These are phyloP conservation scores for Oreochromis grahami DNA, from an alignment of 2,797 vertebrate species.

Conservation along the genomic window DNA sequence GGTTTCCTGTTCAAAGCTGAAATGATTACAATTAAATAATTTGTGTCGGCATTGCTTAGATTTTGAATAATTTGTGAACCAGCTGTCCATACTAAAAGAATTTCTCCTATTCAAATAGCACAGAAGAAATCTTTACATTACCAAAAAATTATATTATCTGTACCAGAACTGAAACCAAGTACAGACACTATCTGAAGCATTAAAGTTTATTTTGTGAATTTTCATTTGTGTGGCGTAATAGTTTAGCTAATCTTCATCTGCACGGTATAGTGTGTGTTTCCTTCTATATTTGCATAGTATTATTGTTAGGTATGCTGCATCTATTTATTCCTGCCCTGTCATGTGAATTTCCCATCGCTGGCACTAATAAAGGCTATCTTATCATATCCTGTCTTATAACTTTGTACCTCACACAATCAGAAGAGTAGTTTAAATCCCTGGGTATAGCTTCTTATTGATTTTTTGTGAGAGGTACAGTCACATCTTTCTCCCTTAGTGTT, in stretches of 20 bases:
- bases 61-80: not conserved
- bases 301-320: not conserved
- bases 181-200: not conserved
- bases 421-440: not conserved
- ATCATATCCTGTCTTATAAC: not conserved
- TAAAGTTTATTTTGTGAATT: not conserved
- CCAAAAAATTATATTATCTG: accelerated
- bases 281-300: not conserved
- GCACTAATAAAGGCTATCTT: not conserved
- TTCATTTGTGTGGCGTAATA: not conserved
- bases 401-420: not conserved
- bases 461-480: not conserved
- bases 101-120: not conserved
- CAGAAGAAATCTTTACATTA: not conserved
- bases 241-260: not conserved
- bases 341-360: not conserved
- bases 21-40: not conserved
- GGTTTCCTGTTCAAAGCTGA: not conserved
- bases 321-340: not conserved
- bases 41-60: not conserved
- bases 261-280: not conserved
- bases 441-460: not conserved
- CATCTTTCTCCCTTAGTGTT: not conserved
- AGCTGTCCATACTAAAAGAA: not conserved
- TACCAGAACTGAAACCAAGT: not conserved